Base-by-base conservation (phyloP, 2,797 vertebrate species). In the Sebastes steindachneri region DNA sequence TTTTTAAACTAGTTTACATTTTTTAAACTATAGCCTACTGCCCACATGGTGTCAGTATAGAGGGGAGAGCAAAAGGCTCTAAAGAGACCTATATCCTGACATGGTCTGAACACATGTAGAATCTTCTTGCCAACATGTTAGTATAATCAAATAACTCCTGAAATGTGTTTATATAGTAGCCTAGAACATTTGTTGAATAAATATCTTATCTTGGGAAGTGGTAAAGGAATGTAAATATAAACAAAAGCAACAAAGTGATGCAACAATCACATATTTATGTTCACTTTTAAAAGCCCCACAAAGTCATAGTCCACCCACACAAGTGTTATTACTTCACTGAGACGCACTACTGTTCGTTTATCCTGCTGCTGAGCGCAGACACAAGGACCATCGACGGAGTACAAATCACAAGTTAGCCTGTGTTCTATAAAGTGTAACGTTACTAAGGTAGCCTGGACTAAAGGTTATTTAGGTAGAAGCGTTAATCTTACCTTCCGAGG, bases 401-500 rank as follows among this genome's bases (percentile, higher is more conserved):
- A 5, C 23, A 17, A 1, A 66, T 26, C 4, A 7, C 23, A 57
- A 2, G 15, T 7, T 8, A 53, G 0, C 2, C 2, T 9, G 45
- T 14, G 1, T 53, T 51, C 48, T 3, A 19, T 12, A 6, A 2
- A 15, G 3, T 45, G 14, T 37, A 41, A 25, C 2, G 7, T 23
- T 6, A 9, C 7, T 23, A 4, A 14, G 41, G 6, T 4, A 29
- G 10, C 29, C 3, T 19, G 9, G 1, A 57, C n/a, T 41, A 15
- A 6, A 41, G 14, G 5, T 41, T 6, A 48, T 23, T 0, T 25
- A 2, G 5, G 4, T 3, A 7, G 2, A 53, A 5, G n/a, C 4
- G 3, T 9, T 23, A 1, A 1, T 31, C 73, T 80, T 75, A 88
- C 87, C 84, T 77, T 76, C 35, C 25, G 2, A 12, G 3, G 9